Evolutionary conservation across 2,113 vertebrate species (phyloP), one percentile per base, ranked within the genome.

Genomic region (Terrapene triunguis): DNA sequence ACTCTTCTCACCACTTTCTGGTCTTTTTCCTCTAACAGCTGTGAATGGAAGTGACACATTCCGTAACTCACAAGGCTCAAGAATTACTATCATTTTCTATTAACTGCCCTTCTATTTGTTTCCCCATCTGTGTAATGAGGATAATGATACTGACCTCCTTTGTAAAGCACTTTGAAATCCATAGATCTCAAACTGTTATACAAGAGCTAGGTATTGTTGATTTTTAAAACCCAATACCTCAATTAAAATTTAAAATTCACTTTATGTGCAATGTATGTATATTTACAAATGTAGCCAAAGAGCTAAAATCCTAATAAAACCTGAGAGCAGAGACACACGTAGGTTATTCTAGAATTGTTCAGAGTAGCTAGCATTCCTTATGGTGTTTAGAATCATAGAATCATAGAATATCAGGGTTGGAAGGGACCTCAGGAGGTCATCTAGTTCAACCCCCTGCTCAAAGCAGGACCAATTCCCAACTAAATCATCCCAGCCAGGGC

Each of bases 271-370:
- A 69, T 35, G 16, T 57, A 29, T 69, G 79, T 87, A 93, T 80
- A 38, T 69, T 79, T 42, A 35, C 0, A 1, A 76, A 76, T 17
- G 13, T 35, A 59, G 57, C 3, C 24, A 55, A 35, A 44, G 32
- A 44, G 32, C 80, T 50, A 87, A 80, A 81, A 0, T 1, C 24
- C 6, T 82, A 59, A 47, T 0, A 1, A 25, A 80, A 0, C 0
- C 2, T 32, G 29, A 62, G 81, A 80, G 35, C 13, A 69, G 55
- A 54, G 87, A 38, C 16, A 59, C 14, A 22, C 10, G 8, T 5
- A 65, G 6, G 1, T n/a, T 9, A 47, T 54, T 78, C 84, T 44
- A 79, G 59, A 22, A 27, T 48, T 27, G 48, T 21, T 29, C 35
- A 53, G 25, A 57, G 13, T 1, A 14, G 27, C 11, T 76, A 54